These are phyloP conservation scores for Phaethornis superciliosus DNA, from an alignment of 2,113 vertebrate genomes.

Conservation along the genomic window DNA sequence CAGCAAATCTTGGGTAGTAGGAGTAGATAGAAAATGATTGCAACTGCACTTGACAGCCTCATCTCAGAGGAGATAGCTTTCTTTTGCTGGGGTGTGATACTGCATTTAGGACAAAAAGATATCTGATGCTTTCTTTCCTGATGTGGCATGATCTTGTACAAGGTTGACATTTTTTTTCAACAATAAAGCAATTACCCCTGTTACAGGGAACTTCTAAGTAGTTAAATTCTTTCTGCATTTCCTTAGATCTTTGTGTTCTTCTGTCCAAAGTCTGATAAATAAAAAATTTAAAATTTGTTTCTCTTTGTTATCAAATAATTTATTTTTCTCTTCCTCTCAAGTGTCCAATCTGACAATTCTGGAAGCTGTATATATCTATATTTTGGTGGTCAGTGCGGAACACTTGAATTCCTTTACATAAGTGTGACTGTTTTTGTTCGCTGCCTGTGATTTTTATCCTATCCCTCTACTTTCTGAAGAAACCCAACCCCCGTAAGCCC, in stretches of 20 bases:
- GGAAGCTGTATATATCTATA: not conserved
- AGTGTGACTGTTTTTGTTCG: not conserved
- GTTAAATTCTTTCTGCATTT: not conserved
- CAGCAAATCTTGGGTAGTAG: not conserved
- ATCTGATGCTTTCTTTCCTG: not conserved
- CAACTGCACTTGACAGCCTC: not conserved
- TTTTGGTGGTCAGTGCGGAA: not conserved
- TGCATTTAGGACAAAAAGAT: not conserved
- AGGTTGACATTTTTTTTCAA: not conserved
- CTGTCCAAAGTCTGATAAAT: not conserved
- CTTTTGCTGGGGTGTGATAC: slow-evolving; percentile 21
- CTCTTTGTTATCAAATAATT: not conserved
- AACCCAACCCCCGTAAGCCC: not conserved
- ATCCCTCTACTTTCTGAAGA: not conserved
- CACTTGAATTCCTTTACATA: not conserved
- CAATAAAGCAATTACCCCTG: not conserved
- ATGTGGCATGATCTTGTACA: not conserved
- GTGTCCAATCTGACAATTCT: not conserved
- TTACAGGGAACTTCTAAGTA: not conserved
- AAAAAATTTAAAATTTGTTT: not conserved
- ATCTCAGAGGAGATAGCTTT: not conserved
- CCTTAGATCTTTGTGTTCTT: not conserved
- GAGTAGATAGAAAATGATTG: not conserved
- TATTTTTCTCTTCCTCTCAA: not conserved
- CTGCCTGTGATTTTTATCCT: not conserved